These are phyloP conservation scores for Homarus gammarus DNA, from an alignment of 2,888 invertebrate genomes.

Conservation along the genomic window DNA sequence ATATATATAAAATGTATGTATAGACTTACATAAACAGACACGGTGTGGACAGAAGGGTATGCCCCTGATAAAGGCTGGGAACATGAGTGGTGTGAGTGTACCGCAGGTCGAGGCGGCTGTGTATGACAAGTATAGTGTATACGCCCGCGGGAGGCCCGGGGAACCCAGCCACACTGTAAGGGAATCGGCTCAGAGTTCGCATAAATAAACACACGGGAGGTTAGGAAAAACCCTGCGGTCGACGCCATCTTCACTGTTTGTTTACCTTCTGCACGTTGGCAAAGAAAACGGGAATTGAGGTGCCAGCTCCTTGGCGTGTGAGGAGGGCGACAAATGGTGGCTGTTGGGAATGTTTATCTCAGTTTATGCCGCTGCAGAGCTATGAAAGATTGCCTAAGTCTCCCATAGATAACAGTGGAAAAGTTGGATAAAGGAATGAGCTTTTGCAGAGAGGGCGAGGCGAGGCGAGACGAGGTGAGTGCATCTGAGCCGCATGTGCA, in stretches of 20 bases:
- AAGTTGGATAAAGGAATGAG: too few relatives aligned
- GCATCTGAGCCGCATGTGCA: too few relatives aligned
- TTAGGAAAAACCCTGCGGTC: slow-evolving; percentile 59
- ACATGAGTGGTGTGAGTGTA: not conserved
- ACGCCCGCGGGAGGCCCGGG: slow-evolving; percentile 28
- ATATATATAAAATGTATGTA: too few relatives aligned
- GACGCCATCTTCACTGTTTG: slow-evolving; percentile 66
- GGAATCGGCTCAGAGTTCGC: slow-evolving; percentile 55
- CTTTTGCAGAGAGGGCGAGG: too few relatives aligned
- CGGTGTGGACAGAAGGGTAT: too few relatives aligned
- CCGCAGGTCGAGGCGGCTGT: slow-evolving; percentile 10
- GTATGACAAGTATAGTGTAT: slow-evolving; percentile 48
- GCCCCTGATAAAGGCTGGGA: not conserved
- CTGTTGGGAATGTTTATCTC: not conserved
- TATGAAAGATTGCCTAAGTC: not conserved
- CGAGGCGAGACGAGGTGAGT: too few relatives aligned
- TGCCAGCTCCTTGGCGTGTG: slow-evolving; percentile 9
- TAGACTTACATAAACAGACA: too few relatives aligned
- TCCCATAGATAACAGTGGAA: not conserved
- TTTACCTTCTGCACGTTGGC: slow-evolving; percentile 59
- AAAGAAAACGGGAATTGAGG: slow-evolving; percentile 61
- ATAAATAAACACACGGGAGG: slow-evolving; percentile 59
- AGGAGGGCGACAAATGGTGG: not conserved
- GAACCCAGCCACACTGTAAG: slow-evolving; percentile 47
- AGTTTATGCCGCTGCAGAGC: not conserved